phyloP scores from a whole-genome alignment of 2,888 invertebrate species.

The Agrilus cyanescens region DNA sequence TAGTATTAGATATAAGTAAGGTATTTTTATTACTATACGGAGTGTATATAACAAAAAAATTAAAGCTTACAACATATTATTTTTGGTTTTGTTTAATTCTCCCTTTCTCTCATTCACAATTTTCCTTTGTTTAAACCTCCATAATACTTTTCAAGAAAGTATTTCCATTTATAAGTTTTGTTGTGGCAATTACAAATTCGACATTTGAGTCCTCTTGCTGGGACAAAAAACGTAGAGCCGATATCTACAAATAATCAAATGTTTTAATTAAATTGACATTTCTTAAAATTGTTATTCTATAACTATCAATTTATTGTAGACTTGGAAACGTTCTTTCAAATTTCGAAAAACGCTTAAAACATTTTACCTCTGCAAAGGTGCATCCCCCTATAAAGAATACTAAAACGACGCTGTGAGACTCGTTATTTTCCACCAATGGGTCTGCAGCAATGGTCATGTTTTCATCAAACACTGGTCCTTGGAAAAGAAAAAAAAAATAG shows the following conservation, averaged over 20 bases:
- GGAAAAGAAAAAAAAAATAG: conserved; percentile 6
- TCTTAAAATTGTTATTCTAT: not conserved
- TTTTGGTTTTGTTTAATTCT: no score
- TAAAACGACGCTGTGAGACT: conserved; percentile 61
- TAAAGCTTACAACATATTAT: no score
- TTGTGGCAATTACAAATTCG: conserved; percentile 83
- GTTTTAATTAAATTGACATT: not conserved
- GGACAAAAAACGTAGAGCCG: conserved; percentile 60
- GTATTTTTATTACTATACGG: no score
- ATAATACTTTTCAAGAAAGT: conserved; percentile 69
- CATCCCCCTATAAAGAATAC: conserved; percentile 97
- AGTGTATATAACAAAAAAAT: no score
- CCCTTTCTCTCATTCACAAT: no score
- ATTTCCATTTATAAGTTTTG: conserved; percentile 83
- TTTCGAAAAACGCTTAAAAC: not conserved
- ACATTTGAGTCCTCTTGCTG: conserved; percentile 72
- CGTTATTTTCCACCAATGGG: conserved; percentile 32
- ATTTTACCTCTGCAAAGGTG: conserved; percentile 72
- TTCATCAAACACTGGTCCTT: conserved; percentile 55
- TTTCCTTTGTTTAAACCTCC: conserved; percentile 32
- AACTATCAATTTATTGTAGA: no score
- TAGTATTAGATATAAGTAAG: no score
- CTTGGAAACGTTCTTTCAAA: not conserved
- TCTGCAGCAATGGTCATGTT: conserved; percentile 33
- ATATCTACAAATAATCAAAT: conserved; percentile 39